A percentile compares a stretch with the other conserved stretches of the same genome.
Evolutionary conservation across 2,113 vertebrate species (phyloP).

Genomic region (Mormyrus lacerda): DNA sequence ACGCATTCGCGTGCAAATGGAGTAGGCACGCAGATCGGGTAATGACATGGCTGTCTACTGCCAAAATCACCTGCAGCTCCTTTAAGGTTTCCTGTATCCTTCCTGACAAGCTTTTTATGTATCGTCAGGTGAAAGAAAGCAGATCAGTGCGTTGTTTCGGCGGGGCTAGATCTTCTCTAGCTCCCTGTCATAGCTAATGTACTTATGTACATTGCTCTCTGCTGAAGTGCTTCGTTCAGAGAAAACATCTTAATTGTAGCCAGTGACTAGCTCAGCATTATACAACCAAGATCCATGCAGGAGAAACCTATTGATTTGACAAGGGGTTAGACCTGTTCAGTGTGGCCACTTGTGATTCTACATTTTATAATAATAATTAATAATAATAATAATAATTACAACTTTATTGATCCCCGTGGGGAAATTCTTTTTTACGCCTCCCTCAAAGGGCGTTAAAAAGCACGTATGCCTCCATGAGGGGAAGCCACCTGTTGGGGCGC

Average conservation of each 20-base stretch:
- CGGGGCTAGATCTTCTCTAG: neutral
- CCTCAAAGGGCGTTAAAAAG: too few relatives aligned
- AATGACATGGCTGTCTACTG: neutral
- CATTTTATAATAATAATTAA: too few relatives aligned
- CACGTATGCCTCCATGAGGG: too few relatives aligned
- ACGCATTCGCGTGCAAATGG: too few relatives aligned
- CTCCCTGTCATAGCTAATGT: neutral
- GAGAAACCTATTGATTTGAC: neutral
- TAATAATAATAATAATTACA: too few relatives aligned
- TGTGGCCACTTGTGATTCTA: neutral
- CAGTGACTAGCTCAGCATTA: neutral
- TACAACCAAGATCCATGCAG: neutral
- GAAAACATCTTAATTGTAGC: neutral
- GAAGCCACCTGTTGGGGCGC: too few relatives aligned
- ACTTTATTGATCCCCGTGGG: too few relatives aligned
- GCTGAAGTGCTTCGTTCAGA: neutral
- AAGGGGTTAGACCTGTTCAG: neutral
- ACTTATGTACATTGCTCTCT: neutral
- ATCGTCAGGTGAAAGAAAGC: neutral
- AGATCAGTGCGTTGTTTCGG: neutral
- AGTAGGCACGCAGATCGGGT: too few relatives aligned
- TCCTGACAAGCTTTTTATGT: neutral
- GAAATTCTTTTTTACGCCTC: too few relatives aligned
- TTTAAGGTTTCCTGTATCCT: neutral
- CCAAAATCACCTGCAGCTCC: neutral